phyloP scores from a whole-genome alignment of 2,888 invertebrate genomes.

The Megalurothrips usitatus region DNA sequence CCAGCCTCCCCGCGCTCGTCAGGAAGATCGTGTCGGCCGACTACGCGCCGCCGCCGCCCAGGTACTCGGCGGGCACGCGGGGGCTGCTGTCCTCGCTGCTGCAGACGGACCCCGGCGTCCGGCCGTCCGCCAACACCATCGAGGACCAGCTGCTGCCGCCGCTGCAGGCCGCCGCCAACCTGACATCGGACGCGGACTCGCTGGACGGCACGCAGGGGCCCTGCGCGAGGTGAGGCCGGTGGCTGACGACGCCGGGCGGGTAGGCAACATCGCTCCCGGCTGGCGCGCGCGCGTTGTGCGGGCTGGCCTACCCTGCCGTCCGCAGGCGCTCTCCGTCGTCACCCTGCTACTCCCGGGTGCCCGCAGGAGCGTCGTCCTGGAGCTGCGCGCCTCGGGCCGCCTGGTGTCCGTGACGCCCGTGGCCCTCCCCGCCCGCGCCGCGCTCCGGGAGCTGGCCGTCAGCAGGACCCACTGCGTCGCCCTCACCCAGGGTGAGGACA shows the following conservation, averaged over 20 bases:
- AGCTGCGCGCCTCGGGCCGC: constrained; percentile 52
- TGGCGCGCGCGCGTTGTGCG: no score
- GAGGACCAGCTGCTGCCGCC: constrained; percentile 43
- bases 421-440: constrained; percentile 53
- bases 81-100: constrained; percentile 57
- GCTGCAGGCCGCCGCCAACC: constrained; percentile 14
- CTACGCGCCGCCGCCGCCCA: not conserved
- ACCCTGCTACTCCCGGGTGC: constrained; percentile 33
- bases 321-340: not conserved
- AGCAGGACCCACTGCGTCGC: constrained; percentile 56
- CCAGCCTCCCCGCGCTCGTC: constrained; percentile 66
- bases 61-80: constrained; percentile 15
- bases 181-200: constrained; percentile 1
- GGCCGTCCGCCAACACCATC: constrained; percentile 61
- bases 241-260: no score
- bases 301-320: no score
- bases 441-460: constrained; percentile 53
- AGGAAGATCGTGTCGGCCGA: constrained; percentile 63
- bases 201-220: constrained; percentile 5
- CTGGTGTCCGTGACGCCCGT: constrained; percentile 52
- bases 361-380: constrained; percentile 54
- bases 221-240: not conserved
- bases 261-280: no score
- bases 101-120: constrained; percentile 55
- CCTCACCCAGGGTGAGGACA: constrained; percentile 52